Conservation (phyloP, 2,113 vertebrate species). For the Pantherophis guttatus region DNA sequence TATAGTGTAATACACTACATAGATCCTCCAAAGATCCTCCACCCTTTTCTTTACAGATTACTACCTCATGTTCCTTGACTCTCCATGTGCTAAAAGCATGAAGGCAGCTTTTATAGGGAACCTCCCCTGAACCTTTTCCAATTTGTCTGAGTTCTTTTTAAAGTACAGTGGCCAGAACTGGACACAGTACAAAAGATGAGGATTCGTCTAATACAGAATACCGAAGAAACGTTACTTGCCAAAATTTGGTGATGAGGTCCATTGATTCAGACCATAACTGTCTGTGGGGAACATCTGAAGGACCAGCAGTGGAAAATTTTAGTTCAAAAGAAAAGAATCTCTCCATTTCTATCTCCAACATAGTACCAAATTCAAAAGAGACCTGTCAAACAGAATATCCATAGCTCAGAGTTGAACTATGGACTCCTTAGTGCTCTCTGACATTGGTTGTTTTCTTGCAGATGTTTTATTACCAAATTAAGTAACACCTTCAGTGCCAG, state of each 20-base stretch:
- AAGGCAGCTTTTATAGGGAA: background rate
- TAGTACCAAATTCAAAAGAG: too few relatives aligned
- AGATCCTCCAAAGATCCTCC: too few relatives aligned
- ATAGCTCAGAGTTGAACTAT: too few relatives aligned
- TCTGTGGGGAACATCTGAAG: too few relatives aligned
- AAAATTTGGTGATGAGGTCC: background rate
- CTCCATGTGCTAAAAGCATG: background rate
- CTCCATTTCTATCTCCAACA: background rate
- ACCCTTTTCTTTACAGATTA: background rate
- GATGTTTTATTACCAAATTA: too few relatives aligned
- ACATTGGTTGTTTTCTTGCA: too few relatives aligned
- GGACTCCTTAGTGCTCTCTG: too few relatives aligned
- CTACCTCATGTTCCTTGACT: background rate
- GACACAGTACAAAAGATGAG: background rate
- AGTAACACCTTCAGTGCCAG: too few relatives aligned
- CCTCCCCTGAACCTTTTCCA: background rate
- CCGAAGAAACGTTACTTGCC: background rate
- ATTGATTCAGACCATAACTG: background rate
- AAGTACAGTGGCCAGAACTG: background rate
- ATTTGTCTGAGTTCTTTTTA: background rate
- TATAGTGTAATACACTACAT: background rate
- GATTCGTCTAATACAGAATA: background rate
- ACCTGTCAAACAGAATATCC: too few relatives aligned
- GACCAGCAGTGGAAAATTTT: background rate
- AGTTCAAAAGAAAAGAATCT: background rate